phyloP scores from a whole-genome alignment of 2,113 vertebrate species.

The Trochalopteron elliotii region DNA sequence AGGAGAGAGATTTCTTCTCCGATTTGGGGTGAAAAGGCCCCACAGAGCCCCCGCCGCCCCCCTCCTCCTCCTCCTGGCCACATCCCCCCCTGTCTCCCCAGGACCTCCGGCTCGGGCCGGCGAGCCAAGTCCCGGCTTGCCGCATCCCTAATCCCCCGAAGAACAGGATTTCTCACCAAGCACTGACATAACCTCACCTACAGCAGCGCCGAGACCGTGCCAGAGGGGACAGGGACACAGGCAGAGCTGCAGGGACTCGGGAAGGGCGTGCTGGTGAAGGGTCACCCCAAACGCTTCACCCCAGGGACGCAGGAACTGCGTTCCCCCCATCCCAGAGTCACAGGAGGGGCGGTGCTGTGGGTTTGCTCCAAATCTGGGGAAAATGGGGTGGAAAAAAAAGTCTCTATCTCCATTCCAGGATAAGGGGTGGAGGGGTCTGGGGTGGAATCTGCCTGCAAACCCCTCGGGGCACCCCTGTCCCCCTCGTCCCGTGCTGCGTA shows the following conservation, averaged over 20 bases:
- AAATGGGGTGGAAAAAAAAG: too few species aligned
- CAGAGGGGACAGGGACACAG: background rate
- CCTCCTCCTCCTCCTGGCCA: too few species aligned
- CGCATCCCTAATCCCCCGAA: background rate
- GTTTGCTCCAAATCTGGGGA: background rate
- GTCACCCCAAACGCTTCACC: background rate
- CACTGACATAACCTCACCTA: background rate
- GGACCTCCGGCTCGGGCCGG: background rate
- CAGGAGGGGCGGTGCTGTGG: background rate
- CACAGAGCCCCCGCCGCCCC: background rate
- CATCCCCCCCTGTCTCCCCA: background rate
- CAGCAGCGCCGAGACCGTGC: background rate
- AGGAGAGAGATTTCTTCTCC: background rate
- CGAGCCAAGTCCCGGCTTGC: background rate
- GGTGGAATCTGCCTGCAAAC: background rate
- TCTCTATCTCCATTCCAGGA: background rate
- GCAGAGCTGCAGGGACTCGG: background rate
- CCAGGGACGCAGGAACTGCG: accelerated
- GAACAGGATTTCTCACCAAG: constrained; percentile 9
- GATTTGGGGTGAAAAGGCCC: background rate
- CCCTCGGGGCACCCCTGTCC: background rate
- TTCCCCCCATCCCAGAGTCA: accelerated
- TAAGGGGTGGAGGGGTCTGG: background rate
- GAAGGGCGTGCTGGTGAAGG: background rate
- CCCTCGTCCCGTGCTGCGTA: background rate